Evolutionary conservation across 1,140 invertebrate species (phyloP).

Genomic region (Amphibalanus amphitrite): DNA sequence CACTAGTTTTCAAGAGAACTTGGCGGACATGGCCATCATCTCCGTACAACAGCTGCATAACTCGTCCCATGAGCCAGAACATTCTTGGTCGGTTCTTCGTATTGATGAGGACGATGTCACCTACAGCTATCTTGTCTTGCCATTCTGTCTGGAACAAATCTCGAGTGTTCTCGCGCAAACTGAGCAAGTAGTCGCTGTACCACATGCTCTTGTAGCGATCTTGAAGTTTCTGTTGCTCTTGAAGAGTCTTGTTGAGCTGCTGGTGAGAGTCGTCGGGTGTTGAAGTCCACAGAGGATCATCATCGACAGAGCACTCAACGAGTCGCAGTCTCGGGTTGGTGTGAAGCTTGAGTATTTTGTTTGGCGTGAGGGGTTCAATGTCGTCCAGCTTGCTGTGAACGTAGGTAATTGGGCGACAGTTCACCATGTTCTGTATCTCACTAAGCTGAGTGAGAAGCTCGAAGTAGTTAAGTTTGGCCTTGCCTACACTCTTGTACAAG

Average conservation of each 20-base stretch:
- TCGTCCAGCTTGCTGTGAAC: background rate
- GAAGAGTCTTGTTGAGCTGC: background rate
- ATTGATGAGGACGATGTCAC: background rate
- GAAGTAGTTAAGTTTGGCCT: background rate
- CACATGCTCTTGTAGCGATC: background rate
- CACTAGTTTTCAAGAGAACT: background rate
- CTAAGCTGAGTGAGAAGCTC: background rate
- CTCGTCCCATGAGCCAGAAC: constrained; percentile 1
- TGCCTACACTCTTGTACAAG: background rate
- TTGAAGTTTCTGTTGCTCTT: background rate
- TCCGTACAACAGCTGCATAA: background rate
- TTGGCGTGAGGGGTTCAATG: background rate
- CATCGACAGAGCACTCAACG: background rate
- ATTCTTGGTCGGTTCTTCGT: background rate
- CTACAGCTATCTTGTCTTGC: background rate
- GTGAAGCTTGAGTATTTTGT: background rate
- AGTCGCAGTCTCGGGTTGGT: background rate
- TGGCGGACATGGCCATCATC: background rate
- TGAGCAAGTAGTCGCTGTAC: background rate
- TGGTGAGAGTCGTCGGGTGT: background rate
- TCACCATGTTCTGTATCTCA: background rate
- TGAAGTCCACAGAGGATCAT: background rate
- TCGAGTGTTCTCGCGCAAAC: background rate
- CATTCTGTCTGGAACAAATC: background rate
- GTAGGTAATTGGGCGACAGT: background rate